These are phyloP conservation scores for Luperina testacea DNA, from an alignment of 2,888 invertebrate genomes.

Conservation along the genomic window DNA sequence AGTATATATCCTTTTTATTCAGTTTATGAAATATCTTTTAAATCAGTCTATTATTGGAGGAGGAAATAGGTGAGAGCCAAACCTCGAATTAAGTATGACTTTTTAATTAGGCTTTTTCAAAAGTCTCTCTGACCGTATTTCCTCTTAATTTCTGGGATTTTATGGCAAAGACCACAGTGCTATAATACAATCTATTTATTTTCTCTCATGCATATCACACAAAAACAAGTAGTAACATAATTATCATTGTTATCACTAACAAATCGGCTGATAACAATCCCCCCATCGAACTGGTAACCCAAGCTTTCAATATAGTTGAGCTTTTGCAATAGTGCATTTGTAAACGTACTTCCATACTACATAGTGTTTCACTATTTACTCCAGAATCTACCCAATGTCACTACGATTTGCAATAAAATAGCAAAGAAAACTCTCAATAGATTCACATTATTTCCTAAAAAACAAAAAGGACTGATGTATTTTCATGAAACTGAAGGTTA, in stretches of 20 bases:
- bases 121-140: too few relatives aligned
- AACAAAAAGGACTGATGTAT: slow-evolving; percentile 5
- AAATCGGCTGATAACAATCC: neutral
- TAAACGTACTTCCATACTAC: neutral
- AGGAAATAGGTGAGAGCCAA: too few relatives aligned
- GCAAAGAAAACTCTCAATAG: slow-evolving; percentile 1
- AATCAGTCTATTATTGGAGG: too few relatives aligned
- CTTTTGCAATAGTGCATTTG: neutral
- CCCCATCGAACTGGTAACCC: neutral
- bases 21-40: too few relatives aligned
- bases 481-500: neutral
- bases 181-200: neutral
- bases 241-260: neutral
- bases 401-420: neutral
- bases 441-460: slow-evolving; percentile 23
- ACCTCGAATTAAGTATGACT: too few relatives aligned
- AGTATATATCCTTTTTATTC: too few relatives aligned
- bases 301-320: neutral
- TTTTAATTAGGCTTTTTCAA: too few relatives aligned
- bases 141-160: neutral
- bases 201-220: neutral
- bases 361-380: neutral
- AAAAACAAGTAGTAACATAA: neutral
- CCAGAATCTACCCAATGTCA: neutral
- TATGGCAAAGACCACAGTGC: neutral